Percentiles rank a stretch among this genome's conserved stretches.
phyloP scores from a whole-genome alignment of 1,140 invertebrate genomes.

The Platorchestia sp. region DNA sequence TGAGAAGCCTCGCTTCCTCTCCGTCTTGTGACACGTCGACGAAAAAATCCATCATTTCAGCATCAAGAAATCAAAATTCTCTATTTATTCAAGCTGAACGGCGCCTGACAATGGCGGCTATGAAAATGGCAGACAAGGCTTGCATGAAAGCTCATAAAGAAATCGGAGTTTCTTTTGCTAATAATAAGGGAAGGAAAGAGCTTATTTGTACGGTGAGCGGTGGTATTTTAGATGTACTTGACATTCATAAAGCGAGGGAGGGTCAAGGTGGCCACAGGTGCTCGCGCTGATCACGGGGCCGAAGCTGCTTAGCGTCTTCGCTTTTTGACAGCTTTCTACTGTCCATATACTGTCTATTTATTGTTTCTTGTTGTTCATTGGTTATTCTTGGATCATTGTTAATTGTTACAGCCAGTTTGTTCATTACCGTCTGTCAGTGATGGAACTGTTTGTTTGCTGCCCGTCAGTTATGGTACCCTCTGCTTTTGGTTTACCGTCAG shows the following conservation, averaged over 20 bases:
- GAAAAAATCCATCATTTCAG: background rate
- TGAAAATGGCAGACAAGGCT: background rate
- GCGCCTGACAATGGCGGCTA: background rate
- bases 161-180: background rate
- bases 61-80: background rate
- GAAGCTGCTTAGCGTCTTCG: background rate
- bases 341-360: background rate
- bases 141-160: background rate
- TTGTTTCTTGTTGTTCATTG: no score
- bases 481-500: no score
- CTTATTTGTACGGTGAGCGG: background rate
- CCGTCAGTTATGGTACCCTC: no score
- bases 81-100: conserved; percentile 1
- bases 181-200: background rate
- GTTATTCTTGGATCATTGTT: no score
- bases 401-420: no score
- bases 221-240: background rate
- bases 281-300: background rate
- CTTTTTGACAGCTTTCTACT: background rate
- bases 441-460: no score
- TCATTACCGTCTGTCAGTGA: no score
- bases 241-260: background rate
- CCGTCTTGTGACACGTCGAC: background rate
- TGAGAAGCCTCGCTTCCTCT: background rate
- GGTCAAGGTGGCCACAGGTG: background rate